Conservation (phyloP, 1,140 invertebrate species). For the Calycopis cecrops region DNA sequence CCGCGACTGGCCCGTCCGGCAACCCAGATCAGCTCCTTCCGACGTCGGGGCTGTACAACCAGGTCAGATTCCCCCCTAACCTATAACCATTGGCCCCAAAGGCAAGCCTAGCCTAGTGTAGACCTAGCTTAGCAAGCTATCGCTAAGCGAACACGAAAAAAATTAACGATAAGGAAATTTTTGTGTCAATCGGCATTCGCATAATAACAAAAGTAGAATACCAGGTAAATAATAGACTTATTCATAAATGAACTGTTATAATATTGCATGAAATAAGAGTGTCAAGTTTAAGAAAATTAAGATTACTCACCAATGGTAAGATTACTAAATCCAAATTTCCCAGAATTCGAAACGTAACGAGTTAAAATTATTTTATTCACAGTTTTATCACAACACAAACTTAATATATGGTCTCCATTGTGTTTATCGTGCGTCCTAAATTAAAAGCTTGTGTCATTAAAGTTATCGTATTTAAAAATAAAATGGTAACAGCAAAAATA, state of each 20-base stretch:
- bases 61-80: no score
- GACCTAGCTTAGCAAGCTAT: no score
- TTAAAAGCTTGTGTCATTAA: neutral
- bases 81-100: no score
- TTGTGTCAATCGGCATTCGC: no score
- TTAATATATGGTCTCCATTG: neutral
- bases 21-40: no score
- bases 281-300: slow-evolving; percentile 7
- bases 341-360: slow-evolving; percentile 42
- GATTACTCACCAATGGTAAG: slow-evolving; percentile 60
- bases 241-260: neutral
- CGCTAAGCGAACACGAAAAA: no score
- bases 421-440: neutral
- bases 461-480: slow-evolving; percentile 12
- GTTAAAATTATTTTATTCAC: slow-evolving; percentile 34
- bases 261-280: slow-evolving; percentile 4
- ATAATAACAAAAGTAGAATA: no score
- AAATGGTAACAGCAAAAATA: slow-evolving; percentile 10
- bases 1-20: no score
- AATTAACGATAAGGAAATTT: no score
- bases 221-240: neutral
- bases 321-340: slow-evolving; percentile 64
- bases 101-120: no score
- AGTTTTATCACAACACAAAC: slow-evolving; percentile 40
- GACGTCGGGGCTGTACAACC: no score